Base-by-base conservation (phyloP, 2,888 invertebrate genomes). In the Allygus modestus region DNA sequence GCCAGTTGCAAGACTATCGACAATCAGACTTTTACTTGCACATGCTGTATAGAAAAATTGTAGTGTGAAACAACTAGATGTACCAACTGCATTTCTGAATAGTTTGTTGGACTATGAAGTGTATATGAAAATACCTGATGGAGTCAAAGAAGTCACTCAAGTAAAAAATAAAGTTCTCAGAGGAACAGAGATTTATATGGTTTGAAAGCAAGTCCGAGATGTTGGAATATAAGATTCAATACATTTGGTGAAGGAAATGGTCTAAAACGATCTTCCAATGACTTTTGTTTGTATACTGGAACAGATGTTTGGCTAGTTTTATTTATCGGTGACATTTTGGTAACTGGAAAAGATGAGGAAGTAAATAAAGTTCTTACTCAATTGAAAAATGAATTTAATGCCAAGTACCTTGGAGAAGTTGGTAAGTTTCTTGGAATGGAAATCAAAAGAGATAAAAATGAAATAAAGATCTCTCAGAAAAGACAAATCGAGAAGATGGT, bases 81-180 rank as follows among this genome's bases (percentile, higher is more conserved):
- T 88, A 9, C 84, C 85, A 20, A 88, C 88, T 20, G 88, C 89
- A 0, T 89, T 88, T 81, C 85, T 89, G n/a, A 87, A 89, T 81
- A 88, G 89, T 9, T 85, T 87, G 17, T 79, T 89, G 20, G 84
- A 86, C 65, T 87, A 88, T 82, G 87, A 88, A 65, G 86, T 89
- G 9, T 89, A 88, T 65, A 87, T 88, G 86, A 84, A 86, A 82
- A 58, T 77, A 37, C 86, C 86, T 12, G 51, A 84, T 28, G 84
- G 65, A 61, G 17, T 65, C 1, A 61, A 61, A 23, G 26, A 61
- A 15, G 12, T 5, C 15, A 12, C 2, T 1, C 4, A 61, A 69
- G 17, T 28, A 17, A 23, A 65, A 41, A 82, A 33, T 5, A 33
- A 77, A 31, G 33, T 58, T 26, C 28, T 84, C n/a, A 84, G 17